Conservation (phyloP, 2,797 vertebrate species). For the Macroramphosus scolopax region DNA sequence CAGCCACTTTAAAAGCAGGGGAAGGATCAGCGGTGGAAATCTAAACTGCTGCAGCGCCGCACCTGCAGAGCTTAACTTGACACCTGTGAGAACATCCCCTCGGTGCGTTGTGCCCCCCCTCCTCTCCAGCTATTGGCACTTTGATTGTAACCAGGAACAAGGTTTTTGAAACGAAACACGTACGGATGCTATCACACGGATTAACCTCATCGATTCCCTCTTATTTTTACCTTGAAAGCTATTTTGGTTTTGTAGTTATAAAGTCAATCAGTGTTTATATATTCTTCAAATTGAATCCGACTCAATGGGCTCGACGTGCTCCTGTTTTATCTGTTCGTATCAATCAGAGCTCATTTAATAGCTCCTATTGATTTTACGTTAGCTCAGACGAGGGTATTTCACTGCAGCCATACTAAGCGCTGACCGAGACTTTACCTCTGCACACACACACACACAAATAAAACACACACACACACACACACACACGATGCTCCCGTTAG, state of each 20-base stretch:
- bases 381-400: constrained; percentile 52
- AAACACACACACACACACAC: constrained; percentile 2
- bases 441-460: constrained; percentile 13
- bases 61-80: constrained; percentile 54
- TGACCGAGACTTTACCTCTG: constrained; percentile 41
- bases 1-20: background rate
- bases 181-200: constrained; percentile 5
- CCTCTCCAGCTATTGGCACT: constrained; percentile 9
- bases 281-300: no score
- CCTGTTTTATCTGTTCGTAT: constrained; percentile 41
- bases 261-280: no score
- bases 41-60: constrained; percentile 49
- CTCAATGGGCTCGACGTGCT: constrained; percentile 7
- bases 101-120: constrained; percentile 31
- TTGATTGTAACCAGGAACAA: constrained; percentile 22
- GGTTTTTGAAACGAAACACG: constrained; percentile 21
- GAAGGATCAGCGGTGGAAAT: constrained; percentile 42
- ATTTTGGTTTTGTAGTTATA: background rate
- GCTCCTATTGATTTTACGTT: constrained; percentile 67
- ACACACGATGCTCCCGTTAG: constrained; percentile 8
- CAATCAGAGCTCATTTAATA: constrained; percentile 64
- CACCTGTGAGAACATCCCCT: constrained; percentile 61
- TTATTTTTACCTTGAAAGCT: constrained; percentile 13
- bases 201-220: constrained; percentile 21
- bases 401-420: constrained; percentile 41